Conservation (phyloP, 2,888 invertebrate species). For the Druceiella hillmani region DNA sequence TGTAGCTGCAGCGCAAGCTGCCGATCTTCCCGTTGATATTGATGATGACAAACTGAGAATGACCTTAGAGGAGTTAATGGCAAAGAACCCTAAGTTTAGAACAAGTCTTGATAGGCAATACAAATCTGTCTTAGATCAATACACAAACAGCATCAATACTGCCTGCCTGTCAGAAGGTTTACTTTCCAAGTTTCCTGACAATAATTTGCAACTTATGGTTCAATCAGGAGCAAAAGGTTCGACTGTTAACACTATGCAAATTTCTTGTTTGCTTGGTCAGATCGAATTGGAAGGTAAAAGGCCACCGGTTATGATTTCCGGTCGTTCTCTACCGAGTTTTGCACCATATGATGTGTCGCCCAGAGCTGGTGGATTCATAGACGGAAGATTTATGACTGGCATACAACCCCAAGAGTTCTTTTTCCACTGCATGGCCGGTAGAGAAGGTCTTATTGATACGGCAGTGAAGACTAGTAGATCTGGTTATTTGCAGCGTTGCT, state of each 20-base stretch:
- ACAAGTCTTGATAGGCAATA: conserved; percentile 78
- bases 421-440: conserved; percentile 99
- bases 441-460: conserved; percentile 98
- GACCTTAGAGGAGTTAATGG: conserved; percentile 66
- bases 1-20: conserved; percentile 60
- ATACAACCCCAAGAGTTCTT: conserved; percentile 97
- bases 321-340: conserved; percentile 90
- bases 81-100: conserved; percentile 69
- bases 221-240: conserved; percentile 99
- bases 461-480: conserved; percentile 99
- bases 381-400: conserved; percentile 97
- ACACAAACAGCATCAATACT: conserved; percentile 87
- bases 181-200: conserved; percentile 81
- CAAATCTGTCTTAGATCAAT: conserved; percentile 72
- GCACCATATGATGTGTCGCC: conserved; percentile 81
- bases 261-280: conserved; percentile 95
- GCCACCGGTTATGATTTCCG: conserved; percentile 92
- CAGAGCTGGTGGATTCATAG: conserved; percentile 93
- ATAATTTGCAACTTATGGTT: conserved; percentile 98
- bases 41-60: conserved; percentile 54
- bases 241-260: conserved; percentile 96
- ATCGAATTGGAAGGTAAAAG: conserved; percentile 98
- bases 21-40: conserved; percentile 59
- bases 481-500: conserved; percentile 94
- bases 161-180: conserved; percentile 82